phyloP scores from a whole-genome alignment of 1,140 invertebrate species.

The Eueides isabella region DNA sequence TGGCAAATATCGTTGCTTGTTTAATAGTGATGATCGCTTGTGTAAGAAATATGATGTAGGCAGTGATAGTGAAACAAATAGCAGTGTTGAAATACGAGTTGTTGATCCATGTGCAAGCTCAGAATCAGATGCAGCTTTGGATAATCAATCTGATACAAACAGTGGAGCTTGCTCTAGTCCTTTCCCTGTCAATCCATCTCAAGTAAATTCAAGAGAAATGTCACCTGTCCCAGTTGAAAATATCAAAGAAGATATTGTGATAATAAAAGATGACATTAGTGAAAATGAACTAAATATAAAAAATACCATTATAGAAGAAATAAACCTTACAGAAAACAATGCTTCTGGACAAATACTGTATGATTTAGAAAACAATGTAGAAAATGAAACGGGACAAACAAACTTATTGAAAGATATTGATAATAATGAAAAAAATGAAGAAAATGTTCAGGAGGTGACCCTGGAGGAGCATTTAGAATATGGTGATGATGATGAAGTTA shows the following conservation, averaged over 20 bases:
- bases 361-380: background rate
- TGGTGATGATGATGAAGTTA: constrained; percentile 77
- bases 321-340: background rate
- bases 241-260: constrained; percentile 15
- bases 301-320: background rate
- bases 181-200: constrained; percentile 41
- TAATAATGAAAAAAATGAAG: constrained; percentile 6
- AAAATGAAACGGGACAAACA: constrained; percentile 17
- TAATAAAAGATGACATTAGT: constrained; percentile 2
- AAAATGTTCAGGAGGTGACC: constrained; percentile 36
- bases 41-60: constrained; percentile 69
- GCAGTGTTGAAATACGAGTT: constrained; percentile 75
- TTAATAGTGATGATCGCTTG: constrained; percentile 66
- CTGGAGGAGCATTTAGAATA: constrained; percentile 60
- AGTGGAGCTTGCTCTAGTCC: constrained; percentile 61
- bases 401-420: background rate
- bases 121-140: constrained; percentile 75
- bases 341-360: background rate
- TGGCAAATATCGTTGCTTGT: constrained; percentile 78
- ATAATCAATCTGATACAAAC: constrained; percentile 63
- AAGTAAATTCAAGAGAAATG: constrained; percentile 54
- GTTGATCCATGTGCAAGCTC: constrained; percentile 78
- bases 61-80: constrained; percentile 79
- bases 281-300: background rate
- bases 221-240: constrained; percentile 44